Base-by-base conservation (phyloP, 2,797 vertebrate genomes). In the Hephaestus fuliginosus region DNA sequence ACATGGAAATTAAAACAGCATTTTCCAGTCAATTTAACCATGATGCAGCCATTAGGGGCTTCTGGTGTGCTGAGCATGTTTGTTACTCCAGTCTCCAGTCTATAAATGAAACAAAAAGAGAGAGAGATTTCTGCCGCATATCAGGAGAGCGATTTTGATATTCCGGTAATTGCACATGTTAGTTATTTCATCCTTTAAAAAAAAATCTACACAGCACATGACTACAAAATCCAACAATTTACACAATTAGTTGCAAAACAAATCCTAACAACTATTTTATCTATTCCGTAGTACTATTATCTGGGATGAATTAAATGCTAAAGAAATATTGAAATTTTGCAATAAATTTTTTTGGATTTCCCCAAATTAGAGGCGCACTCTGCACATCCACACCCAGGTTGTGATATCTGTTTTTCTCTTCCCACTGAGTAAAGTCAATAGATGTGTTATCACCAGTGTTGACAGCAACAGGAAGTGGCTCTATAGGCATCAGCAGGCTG, bases 11-110 rank as follows among this genome's bases (percentile, higher is more conserved):
- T 97, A 98, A 97, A 97, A 97, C 95, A 95, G 94, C 96, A 97
- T 98, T 98, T 99, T 99, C 97, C 97, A 96, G 96, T 96, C 97
- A 98, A 99, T 98, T 99, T 97, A 97, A 97, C 96, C 95, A 95
- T 94, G 95, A 96, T 94, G 83, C 96, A 96, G 96, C 97, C 95
- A 97, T 96, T 97, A 97, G 95, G 86, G 89, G 89, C 85, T 94
- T 92, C 90, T 93, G 92, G 86, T 92, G 90, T 86, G 88, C 87
- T 85, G 90, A 88, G 81, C 91, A 89, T 80, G 86, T 91, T 92
- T 93, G 83, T 91, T 89, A 81, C 86, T 85, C 78, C 56, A 82
- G 75, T 74, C 78, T 77, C 76, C 64, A 69, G 64, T 86, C 83
- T 80, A 62, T 62, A 83, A 89, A 85, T 74, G 63, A 82, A 72